These are phyloP conservation scores for Xestia rhomboidea DNA, from an alignment of 2,888 invertebrate species.

Conservation along the genomic window DNA sequence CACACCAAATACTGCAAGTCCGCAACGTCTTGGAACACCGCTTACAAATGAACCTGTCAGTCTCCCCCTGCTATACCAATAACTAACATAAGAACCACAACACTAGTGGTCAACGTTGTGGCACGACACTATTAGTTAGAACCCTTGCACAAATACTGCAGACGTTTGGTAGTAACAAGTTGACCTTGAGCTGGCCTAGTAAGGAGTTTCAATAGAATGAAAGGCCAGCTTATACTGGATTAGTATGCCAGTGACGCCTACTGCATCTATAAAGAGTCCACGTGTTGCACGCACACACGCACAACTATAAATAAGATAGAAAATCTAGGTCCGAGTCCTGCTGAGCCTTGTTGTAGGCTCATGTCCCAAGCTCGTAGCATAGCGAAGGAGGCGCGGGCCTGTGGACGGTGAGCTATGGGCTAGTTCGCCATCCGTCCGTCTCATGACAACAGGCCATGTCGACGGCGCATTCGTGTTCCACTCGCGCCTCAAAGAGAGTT, in stretches of 20 bases:
- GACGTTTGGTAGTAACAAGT: neutral
- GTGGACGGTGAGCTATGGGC: too few relatives aligned
- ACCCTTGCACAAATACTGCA: too few relatives aligned
- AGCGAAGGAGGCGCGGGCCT: too few relatives aligned
- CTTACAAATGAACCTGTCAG: slow-evolving; percentile 37
- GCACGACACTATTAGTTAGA: slow-evolving; percentile 18
- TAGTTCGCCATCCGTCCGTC: too few relatives aligned
- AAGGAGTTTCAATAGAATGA: neutral
- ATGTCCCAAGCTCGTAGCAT: too few relatives aligned
- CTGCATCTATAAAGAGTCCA: neutral
- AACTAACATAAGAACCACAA: slow-evolving; percentile 28
- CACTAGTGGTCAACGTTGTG: slow-evolving; percentile 25
- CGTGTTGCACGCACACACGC: neutral
- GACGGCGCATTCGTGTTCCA: too few relatives aligned
- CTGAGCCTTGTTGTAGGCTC: neutral
- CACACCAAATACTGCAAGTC: slow-evolving; percentile 8
- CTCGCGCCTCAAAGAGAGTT: too few relatives aligned
- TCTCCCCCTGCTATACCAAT: slow-evolving; percentile 27
- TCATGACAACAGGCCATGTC: too few relatives aligned
- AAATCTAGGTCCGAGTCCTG: neutral
- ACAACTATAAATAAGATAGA: neutral
- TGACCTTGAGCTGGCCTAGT: neutral
- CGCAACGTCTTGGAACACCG: slow-evolving; percentile 29
- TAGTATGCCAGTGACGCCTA: neutral
- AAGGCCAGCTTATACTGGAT: neutral